phyloP scores from a whole-genome alignment of 1,140 invertebrate species.

The Planococcus citri region DNA sequence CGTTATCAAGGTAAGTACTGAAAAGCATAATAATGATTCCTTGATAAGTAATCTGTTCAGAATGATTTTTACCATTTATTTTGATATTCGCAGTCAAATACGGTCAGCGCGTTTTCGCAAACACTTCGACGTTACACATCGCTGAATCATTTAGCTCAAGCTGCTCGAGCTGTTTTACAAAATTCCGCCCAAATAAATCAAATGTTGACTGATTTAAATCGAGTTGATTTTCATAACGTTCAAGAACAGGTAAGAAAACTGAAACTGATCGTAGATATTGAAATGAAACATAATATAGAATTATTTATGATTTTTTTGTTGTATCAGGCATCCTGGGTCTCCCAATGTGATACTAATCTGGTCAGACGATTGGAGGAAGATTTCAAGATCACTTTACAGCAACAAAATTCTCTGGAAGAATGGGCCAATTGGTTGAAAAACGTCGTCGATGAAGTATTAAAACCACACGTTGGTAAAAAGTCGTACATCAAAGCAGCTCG shows the following conservation, averaged over 20 bases:
- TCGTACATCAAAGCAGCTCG: constrained; percentile 80
- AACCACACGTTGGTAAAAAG: constrained; percentile 71
- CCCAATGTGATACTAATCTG: constrained; percentile 78
- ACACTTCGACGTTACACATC: constrained; percentile 92
- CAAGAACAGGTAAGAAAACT: constrained; percentile 62
- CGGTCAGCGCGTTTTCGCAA: constrained; percentile 86
- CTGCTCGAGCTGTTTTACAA: constrained; percentile 87
- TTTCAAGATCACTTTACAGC: constrained; percentile 85
- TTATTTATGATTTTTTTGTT: not conserved
- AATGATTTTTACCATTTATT: not conserved
- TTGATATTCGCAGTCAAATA: constrained; percentile 39
- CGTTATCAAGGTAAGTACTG: constrained; percentile 56
- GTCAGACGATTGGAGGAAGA: constrained; percentile 81
- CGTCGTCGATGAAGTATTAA: constrained; percentile 75
- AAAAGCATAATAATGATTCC: too few species aligned
- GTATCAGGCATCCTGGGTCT: constrained; percentile 90
- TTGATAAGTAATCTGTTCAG: not conserved
- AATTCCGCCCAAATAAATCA: constrained; percentile 91
- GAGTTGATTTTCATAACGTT: constrained; percentile 94
- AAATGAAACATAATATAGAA: not conserved
- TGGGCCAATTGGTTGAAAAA: constrained; percentile 95
- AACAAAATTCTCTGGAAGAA: constrained; percentile 86
- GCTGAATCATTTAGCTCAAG: constrained; percentile 94
- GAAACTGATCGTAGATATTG: not conserved
- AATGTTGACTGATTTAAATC: constrained; percentile 93